Percentiles rank a stretch among this genome's conserved stretches.
phyloP scores from a whole-genome alignment of 2,113 vertebrate species.

The Ranitomeya imitator region DNA sequence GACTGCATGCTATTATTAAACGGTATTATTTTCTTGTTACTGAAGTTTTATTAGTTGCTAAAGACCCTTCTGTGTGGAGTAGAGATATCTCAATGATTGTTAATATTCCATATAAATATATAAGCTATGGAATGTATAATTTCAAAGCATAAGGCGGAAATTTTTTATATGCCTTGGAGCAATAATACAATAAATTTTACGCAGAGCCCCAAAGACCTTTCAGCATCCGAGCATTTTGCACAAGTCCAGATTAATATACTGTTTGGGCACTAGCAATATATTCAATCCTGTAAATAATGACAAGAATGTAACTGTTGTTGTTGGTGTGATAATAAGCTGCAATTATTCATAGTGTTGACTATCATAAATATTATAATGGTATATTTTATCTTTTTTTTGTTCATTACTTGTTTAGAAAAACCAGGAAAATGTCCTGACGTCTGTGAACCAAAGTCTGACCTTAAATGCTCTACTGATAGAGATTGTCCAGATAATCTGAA shows the following conservation, averaged over 20 bases:
- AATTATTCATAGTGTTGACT: neutral
- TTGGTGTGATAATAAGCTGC: neutral
- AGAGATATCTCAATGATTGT: neutral
- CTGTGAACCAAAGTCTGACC: neutral
- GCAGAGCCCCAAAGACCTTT: neutral
- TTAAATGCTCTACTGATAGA: neutral
- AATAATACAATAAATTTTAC: neutral
- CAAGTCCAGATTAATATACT: neutral
- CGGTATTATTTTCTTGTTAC: neutral
- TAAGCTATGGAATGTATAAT: neutral
- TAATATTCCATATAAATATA: neutral
- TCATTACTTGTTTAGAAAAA: constrained; percentile 26
- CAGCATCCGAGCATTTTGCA: too few species aligned
- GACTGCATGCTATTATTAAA: constrained; percentile 10
- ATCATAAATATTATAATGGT: neutral
- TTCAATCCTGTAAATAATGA: too few species aligned
- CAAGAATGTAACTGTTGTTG: neutral
- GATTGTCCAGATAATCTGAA: constrained; percentile 29
- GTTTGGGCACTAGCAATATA: neutral
- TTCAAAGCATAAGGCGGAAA: neutral
- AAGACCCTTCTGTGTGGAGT: neutral
- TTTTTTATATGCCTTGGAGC: too few species aligned
- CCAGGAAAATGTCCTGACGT: constrained; percentile 17
- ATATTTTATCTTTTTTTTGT: neutral
- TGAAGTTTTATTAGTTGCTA: neutral